Base-by-base conservation (phyloP, 2,113 vertebrate species). In the Carettochelys insculpta region DNA sequence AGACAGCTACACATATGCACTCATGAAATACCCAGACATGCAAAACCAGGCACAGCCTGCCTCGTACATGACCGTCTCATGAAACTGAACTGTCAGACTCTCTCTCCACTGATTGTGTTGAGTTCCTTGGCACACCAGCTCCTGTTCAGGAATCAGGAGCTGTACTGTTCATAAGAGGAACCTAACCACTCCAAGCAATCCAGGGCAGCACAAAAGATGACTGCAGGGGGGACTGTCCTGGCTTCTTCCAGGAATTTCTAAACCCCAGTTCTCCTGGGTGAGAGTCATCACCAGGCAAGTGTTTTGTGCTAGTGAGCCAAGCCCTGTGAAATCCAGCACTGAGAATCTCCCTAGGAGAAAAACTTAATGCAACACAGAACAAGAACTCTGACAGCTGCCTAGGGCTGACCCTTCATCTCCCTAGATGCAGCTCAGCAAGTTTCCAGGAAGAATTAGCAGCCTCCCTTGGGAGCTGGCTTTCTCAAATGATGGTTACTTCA, bases 341-440 rank as follows among this genome's bases (percentile, higher is more conserved):
- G n/a, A 87, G 61, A 54, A 93, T 94, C 89, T 82, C 83, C 78
- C 75, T 27, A 9, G 24, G 25, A 58, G 13, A 20, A 38, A 41
- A 73, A 73, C 41, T 75, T 75, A 43, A 24, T 5, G 41, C 41
- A 45, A 45, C 24, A 11, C 22, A 45, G 41, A 75, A 16, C 71
- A 14, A 75, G 25, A 27, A 77, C 34, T 45, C 4, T 41, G 87
- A 87, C 29, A 77, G 81, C 6, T 1, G 80, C 88, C 9, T 0
- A 19, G 2, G 8, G 51, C 91, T 47, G 41, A 14, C 47, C 58
- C 90, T 91, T 41, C 52, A 19, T 51, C 1, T 58, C 71, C 80
- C 77, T 90, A 54, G 43, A 94, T 48, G 50, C 0, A 0, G 53
- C 68, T 81, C 80, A 58, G 53, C 76, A 93, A 97, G 95, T 94